Evolutionary conservation across 2,797 vertebrate species (phyloP).

Genomic region (Argya squamiceps): DNA sequence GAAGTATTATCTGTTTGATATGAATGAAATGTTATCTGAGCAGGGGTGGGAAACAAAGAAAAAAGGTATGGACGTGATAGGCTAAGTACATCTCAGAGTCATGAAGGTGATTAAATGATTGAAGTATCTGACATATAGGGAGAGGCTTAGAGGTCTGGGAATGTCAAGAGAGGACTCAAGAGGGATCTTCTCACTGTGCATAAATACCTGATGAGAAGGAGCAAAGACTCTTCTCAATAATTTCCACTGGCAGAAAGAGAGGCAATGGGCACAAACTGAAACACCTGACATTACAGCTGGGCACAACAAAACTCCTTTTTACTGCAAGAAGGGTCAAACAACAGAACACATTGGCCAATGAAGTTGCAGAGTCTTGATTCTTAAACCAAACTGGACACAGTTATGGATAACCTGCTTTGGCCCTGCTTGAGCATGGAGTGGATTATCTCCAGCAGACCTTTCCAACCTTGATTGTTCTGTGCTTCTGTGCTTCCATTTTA

Average conservation of each 20-base stretch:
- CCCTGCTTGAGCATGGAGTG: not conserved
- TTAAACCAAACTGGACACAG: not conserved
- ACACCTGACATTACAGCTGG: not conserved
- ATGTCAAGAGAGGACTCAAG: not conserved
- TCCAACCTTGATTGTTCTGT: not conserved
- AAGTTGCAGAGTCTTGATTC: not conserved
- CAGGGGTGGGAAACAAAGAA: not conserved
- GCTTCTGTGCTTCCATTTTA: not conserved
- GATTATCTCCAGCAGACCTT: not conserved
- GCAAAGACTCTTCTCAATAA: not conserved
- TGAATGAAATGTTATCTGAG: not conserved
- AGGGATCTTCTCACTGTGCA: not conserved
- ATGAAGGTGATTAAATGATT: not conserved
- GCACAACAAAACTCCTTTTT: not conserved
- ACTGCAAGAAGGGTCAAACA: not conserved
- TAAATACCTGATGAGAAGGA: not conserved
- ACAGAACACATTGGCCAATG: not conserved
- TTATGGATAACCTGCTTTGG: not conserved
- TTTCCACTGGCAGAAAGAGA: not conserved
- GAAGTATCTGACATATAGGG: not conserved
- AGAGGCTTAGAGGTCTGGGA: not conserved
- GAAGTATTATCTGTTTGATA: too few relatives aligned
- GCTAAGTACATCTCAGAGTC: not conserved
- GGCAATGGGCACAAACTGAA: not conserved
- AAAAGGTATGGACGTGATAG: not conserved